A percentile compares a stretch with the other conserved stretches of the same genome.
phyloP scores from a whole-genome alignment of 2,797 vertebrate genomes.

The Spinus olivaceus region DNA sequence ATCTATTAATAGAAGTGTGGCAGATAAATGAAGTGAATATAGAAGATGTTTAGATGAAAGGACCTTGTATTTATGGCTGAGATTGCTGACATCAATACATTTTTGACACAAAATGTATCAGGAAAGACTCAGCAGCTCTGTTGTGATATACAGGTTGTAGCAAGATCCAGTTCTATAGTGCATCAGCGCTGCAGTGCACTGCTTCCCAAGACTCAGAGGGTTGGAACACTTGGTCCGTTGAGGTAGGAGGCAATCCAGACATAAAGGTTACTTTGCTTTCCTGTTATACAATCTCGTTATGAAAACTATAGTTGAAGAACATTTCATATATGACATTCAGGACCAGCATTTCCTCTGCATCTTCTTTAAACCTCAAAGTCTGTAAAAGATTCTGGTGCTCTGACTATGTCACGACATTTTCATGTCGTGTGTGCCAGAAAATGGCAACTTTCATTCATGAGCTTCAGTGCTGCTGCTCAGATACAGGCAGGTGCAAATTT shows the following conservation, averaged over 20 bases:
- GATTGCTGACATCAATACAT: background rate
- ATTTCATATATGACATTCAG: background rate
- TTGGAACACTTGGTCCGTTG: background rate
- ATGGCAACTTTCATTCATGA: background rate
- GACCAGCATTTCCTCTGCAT: background rate
- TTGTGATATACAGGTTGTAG: background rate
- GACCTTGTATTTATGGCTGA: background rate
- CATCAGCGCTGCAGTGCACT: background rate
- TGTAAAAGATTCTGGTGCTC: background rate
- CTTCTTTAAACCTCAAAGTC: background rate
- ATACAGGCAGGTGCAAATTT: background rate
- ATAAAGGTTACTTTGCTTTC: background rate
- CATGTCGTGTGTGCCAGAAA: background rate
- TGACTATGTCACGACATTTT: background rate
- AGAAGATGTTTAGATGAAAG: background rate
- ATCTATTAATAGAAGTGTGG: background rate
- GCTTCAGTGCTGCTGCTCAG: background rate
- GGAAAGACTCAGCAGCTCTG: background rate
- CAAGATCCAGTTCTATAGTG: background rate
- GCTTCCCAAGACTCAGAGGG: background rate
- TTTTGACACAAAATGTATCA: conserved; percentile 26
- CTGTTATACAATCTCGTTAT: background rate
- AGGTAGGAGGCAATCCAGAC: background rate
- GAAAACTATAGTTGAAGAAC: background rate
- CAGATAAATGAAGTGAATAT: background rate